Conservation (phyloP, 2,888 invertebrate species). For the Tuta absoluta region DNA sequence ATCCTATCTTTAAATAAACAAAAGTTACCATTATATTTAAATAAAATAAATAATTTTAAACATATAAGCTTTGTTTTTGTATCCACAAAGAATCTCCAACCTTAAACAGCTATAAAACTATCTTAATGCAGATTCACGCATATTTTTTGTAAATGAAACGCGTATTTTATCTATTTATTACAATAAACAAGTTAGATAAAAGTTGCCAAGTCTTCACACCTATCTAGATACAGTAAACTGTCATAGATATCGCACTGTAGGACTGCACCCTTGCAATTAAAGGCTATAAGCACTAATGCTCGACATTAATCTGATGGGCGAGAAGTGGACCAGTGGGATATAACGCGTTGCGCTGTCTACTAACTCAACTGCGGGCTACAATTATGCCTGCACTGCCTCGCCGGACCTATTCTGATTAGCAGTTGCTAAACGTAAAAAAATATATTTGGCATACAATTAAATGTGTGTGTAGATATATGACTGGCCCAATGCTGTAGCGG, state of each 20-base stretch:
- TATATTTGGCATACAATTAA: no score
- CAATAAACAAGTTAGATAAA: no score
- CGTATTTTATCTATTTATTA: no score
- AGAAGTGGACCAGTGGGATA: not conserved
- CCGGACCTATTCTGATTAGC: not conserved
- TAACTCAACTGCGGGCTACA: constrained; percentile 13
- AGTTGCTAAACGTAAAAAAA: not conserved
- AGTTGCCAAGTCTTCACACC: no score
- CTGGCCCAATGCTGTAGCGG: no score
- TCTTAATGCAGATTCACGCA: no score
- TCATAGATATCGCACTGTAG: not conserved
- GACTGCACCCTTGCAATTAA: constrained; percentile 6
- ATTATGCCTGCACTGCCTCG: constrained; percentile 9
- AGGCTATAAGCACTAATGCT: not conserved
- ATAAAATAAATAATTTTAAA: not conserved
- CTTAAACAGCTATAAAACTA: not conserved
- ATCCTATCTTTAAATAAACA: constrained; percentile 38
- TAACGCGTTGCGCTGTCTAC: not conserved
- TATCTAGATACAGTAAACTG: no score
- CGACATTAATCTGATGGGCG: not conserved
- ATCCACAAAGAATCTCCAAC: not conserved
- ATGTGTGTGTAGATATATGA: no score
- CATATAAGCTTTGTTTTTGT: not conserved
- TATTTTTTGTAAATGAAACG: no score
- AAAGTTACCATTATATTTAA: constrained; percentile 25